Evolutionary conservation across 1,140 invertebrate species (phyloP).

Genomic region (Calosoma granatense): DNA sequence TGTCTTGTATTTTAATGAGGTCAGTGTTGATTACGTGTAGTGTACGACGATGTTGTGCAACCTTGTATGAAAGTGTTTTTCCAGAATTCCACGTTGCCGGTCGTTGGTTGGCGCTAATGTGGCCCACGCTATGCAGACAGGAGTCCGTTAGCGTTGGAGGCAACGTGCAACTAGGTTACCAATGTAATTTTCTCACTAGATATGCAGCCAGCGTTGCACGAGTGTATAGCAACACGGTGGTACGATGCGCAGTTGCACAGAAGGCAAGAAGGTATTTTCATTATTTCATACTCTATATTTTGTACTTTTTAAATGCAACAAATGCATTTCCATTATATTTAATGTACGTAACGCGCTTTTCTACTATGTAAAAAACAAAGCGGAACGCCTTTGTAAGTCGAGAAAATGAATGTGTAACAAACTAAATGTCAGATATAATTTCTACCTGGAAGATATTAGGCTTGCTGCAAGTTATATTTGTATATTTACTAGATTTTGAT

Average conservation of each 20-base stretch:
- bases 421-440: too few species aligned
- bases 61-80: too few species aligned
- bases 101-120: background rate
- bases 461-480: too few species aligned
- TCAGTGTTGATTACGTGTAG: too few species aligned
- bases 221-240: too few species aligned
- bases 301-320: slow-evolving; percentile 6
- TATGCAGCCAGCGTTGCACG: background rate
- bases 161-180: background rate
- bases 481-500: too few species aligned
- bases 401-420: too few species aligned
- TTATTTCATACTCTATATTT: background rate
- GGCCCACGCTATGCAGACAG: background rate
- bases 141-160: too few species aligned
- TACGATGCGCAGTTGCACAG: background rate
- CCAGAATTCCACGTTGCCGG: background rate
- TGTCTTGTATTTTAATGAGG: too few species aligned
- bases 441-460: too few species aligned
- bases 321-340: background rate
- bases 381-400: background rate
- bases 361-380: background rate
- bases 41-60: too few species aligned
- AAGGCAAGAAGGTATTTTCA: too few species aligned
- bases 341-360: background rate
- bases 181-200: background rate